Base-by-base conservation (phyloP, 2,113 vertebrate species). In the Physeter macrocephalus region DNA sequence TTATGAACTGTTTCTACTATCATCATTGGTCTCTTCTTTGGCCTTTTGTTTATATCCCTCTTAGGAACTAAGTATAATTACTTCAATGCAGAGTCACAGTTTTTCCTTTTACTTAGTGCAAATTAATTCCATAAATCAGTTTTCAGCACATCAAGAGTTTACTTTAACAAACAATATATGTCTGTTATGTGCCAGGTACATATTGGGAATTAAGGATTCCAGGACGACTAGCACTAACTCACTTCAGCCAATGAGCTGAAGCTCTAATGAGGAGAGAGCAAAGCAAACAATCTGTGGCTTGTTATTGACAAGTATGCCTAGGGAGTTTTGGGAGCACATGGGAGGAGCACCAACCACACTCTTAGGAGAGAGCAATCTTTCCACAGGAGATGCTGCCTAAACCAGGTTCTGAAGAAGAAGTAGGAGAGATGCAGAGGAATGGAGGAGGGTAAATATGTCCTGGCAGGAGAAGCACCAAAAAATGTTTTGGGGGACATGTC, bases 21-120 rank as follows among this genome's bases (percentile, higher is more conserved):
- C 11, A 25, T 41, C 21, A 69, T 20, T 27, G 9, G 46, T 84
- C 49, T 71, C 57, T 74, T 69, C 29, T 78, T 61, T 92, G 66
- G 49, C 29, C 49, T 88, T 88, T 67, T 71, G 27, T 84, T 93
- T 74, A 64, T 80, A 67, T 1, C 4, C 34, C 9, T 61, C 27
- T 29, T 75, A 74, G 64, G 20, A 64, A 66, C 27, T 57, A 82
- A 52, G n/a, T 74, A 29, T 39, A 71, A 88, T 84, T 92, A 54
- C 36, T 62, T 72, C 8, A 67, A 39, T 57, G 14, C 41, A n/a
- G 36, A 80, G 31, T 77, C 34, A 54, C 46, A 90, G 23, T 84
- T 97, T 85, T 94, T n/a, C 72, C 57, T 81, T 94, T 94, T 41
- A 62, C 23, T 69, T 93, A 88, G 41, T 27, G 10, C 39, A 82